A percentile compares a stretch with the other conserved stretches of the same genome.
Conservation (phyloP, 2,113 vertebrate genomes). For the Pogonocichla stellata region DNA sequence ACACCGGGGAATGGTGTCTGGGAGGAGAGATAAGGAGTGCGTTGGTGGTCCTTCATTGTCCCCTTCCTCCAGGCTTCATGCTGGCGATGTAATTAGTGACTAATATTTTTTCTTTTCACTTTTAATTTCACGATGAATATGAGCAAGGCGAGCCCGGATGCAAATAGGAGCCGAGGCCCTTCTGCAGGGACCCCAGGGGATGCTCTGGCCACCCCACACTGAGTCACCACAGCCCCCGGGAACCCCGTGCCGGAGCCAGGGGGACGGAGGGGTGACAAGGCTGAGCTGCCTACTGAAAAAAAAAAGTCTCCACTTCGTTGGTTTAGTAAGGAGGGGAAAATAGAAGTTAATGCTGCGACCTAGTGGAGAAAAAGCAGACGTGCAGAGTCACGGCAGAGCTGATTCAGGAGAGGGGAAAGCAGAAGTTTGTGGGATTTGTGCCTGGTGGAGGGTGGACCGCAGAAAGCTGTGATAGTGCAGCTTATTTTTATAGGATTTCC, state of each 20-base stretch:
- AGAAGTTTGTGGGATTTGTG: background rate
- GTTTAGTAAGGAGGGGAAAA: background rate
- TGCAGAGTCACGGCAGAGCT: background rate
- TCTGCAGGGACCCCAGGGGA: background rate
- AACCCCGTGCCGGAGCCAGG: background rate
- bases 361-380: background rate
- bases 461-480: rapidly evolving
- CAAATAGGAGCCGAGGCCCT: background rate
- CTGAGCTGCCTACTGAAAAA: background rate
- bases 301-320: background rate
- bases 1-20: background rate
- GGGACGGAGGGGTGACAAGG: background rate
- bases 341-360: slow-evolving; percentile 43
- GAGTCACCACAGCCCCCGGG: background rate
- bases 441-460: rapidly evolving
- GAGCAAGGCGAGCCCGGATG: background rate
- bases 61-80: background rate
- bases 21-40: background rate
- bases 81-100: background rate
- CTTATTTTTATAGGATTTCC: background rate
- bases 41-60: background rate
- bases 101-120: background rate
- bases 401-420: background rate
- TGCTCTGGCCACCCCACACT: background rate
- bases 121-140: slow-evolving; percentile 2